Evolutionary conservation across 2,113 vertebrate species (phyloP).

Genomic region (Pithys albifrons): DNA sequence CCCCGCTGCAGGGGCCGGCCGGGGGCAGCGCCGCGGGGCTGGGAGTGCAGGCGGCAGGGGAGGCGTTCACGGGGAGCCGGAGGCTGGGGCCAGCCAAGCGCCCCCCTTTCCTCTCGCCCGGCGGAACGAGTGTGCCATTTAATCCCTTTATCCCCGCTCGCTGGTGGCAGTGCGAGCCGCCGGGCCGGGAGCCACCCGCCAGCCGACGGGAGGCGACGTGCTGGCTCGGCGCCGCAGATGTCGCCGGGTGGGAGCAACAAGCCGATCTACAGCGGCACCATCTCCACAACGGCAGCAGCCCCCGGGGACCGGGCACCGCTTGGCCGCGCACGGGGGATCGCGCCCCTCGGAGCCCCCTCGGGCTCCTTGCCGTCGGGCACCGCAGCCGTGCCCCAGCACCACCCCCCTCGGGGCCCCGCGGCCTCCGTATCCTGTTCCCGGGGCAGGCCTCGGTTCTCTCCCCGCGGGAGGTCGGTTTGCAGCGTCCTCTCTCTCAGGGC

Average conservation of each 20-base stretch:
- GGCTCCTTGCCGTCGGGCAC: background rate
- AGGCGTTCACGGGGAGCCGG: background rate
- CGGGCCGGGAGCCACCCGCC: slow-evolving; percentile 25
- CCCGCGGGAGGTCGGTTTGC: background rate
- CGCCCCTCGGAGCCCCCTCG: background rate
- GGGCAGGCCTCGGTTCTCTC: background rate
- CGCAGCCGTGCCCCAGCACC: background rate
- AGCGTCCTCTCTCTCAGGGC: background rate
- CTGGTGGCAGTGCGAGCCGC: slow-evolving; percentile 9
- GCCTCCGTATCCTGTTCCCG: background rate
- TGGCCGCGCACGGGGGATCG: background rate
- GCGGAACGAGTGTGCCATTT: slow-evolving; percentile 1
- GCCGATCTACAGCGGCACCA: background rate
- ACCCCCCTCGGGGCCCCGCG: background rate
- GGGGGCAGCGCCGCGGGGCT: background rate
- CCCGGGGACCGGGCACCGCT: background rate
- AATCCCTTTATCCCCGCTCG: slow-evolving; percentile 6
- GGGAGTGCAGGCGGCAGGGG: background rate
- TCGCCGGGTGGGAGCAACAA: background rate
- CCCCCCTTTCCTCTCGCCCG: background rate
- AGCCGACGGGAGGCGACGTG: background rate
- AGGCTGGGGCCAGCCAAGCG: background rate
- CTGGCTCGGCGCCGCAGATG: slow-evolving; percentile 8
- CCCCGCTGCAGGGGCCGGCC: background rate
- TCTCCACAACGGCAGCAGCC: background rate